Evolutionary conservation across 1,140 invertebrate genomes (phyloP).

Genomic region (Bombus confusus): DNA sequence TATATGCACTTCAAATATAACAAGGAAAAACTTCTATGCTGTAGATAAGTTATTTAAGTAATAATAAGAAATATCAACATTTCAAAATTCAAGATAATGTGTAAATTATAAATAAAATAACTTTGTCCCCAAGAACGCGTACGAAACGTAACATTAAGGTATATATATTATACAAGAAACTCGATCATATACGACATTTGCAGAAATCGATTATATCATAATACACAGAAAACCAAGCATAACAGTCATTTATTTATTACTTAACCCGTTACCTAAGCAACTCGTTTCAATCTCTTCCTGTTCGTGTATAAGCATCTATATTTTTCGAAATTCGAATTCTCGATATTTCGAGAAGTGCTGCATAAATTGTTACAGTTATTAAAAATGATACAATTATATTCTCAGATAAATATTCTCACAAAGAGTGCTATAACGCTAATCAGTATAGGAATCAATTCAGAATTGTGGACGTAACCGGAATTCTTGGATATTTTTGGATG

Average conservation of each 20-base stretch:
- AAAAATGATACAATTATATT: background rate
- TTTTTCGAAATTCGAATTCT: background rate
- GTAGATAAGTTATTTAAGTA: background rate
- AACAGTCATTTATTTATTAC: background rate
- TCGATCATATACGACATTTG: background rate
- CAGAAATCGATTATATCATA: background rate
- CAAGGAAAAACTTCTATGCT: no score
- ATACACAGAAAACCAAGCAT: background rate
- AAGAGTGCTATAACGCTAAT: background rate
- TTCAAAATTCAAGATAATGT: background rate
- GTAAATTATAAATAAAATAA: background rate
- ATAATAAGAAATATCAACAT: background rate
- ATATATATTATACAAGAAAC: no score
- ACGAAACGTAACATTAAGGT: no score
- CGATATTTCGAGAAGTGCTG: background rate
- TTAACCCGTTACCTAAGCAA: conserved; percentile 1
- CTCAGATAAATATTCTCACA: conserved; percentile 33
- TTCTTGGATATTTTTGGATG: background rate
- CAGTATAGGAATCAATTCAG: background rate
- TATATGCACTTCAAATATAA: background rate
- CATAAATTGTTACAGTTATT: background rate
- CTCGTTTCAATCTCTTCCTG: background rate
- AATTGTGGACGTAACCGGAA: background rate
- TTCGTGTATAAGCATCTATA: background rate
- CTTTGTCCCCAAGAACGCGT: background rate